Base-by-base conservation (phyloP, 2,888 invertebrate species). In the Listrodromus nycthemerus region DNA sequence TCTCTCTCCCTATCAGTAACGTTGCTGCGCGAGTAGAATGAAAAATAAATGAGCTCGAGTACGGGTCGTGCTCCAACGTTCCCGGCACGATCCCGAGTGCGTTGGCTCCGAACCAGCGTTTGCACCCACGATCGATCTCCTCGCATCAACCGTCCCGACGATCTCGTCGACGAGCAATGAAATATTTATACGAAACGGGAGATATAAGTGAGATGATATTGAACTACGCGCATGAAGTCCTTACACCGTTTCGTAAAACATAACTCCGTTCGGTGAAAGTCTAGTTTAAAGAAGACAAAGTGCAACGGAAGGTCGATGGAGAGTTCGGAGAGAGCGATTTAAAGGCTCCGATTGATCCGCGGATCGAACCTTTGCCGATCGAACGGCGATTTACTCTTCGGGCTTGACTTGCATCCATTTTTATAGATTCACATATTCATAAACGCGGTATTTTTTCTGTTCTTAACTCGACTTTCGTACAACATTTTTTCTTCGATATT, bases 81-180 rank as follows among this genome's bases (percentile, higher is more conserved):
- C 61, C 50, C 55, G 52, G 55, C 55, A 63, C 24, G 50, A 52
- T 66, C 41, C 41, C 13, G 41, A 78, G 66, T 67, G 67, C 58
- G 55, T 75, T 70, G 82, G 82, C 78, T 48, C 48, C 10, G 6
- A 19, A 63, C 78, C 70, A 82, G 66, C 74, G 74, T 82, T 82
- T 52, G 69, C 61, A 24, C 19, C 21, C 33, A 77, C 73, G 78
- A 82, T 82, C 78, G 82, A 82, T 78, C 82, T 69, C 52, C 41
- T 77, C 63, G 24, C 65, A 41, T 52, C 30, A 41, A 52, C 61
- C 27, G 41, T 55, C 37, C 65, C 55, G 55, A 55, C 55, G 24
- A 45, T 4, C 13, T 13, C 55, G 55, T 55, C 55, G 73, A 48
- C 61, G 48, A 41, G 63, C 70, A 74, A 74, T 70, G 63, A 82